Conservation (phyloP, 2,797 vertebrate species). For the Sciurus vulgaris region DNA sequence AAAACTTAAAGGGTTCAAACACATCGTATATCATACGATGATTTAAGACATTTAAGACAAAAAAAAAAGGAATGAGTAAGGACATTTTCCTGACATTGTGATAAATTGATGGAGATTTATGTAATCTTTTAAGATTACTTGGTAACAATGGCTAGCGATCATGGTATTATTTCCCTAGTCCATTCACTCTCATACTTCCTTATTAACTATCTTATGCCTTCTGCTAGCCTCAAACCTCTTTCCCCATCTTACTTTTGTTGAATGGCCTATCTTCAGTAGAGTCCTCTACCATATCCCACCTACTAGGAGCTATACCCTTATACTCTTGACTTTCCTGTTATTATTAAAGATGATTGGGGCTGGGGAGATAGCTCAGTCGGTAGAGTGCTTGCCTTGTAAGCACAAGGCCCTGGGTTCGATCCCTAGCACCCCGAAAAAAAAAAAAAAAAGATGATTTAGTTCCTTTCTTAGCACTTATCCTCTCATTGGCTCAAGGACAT, state of each 20-base stretch:
- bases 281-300: neutral
- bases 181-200: constrained; percentile 10
- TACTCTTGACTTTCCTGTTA: neutral
- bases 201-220: neutral
- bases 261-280: neutral
- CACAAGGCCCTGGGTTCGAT: too few relatives aligned
- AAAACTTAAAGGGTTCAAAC: constrained; percentile 34
- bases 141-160: neutral
- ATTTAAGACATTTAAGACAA: neutral
- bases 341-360: neutral
- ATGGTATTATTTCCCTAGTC: neutral
- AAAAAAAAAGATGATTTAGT: neutral
- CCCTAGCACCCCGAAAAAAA: too few relatives aligned
- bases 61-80: neutral
- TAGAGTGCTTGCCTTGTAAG: too few relatives aligned
- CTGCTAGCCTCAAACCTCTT: neutral
- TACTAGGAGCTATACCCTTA: neutral
- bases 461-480: neutral
- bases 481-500: neutral
- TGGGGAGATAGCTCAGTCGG: too few relatives aligned
- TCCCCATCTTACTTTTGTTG: neutral
- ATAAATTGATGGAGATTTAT: neutral
- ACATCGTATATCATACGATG: neutral
- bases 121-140: constrained; percentile 27
- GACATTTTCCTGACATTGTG: neutral